phyloP scores from a whole-genome alignment of 1,140 invertebrate genomes.

The Drosophila baimaii region DNA sequence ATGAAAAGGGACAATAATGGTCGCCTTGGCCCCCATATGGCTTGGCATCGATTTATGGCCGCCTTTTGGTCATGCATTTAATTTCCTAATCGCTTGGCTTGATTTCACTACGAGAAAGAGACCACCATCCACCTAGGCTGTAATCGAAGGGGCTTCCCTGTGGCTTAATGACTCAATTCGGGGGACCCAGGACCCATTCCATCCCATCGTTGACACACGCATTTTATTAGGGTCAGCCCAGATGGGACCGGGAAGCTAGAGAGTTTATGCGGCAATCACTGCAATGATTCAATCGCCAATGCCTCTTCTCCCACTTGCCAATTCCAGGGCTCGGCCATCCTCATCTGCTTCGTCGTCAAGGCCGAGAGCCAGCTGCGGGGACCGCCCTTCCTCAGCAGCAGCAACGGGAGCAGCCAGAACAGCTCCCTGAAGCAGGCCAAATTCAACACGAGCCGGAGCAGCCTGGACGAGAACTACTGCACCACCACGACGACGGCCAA shows the following conservation, averaged over 20 bases:
- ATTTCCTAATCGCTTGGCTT: constrained; percentile 43
- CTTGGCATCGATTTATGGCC: constrained; percentile 61
- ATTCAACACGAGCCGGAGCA: constrained; percentile 76
- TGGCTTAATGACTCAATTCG: constrained; percentile 37
- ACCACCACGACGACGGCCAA: constrained; percentile 76
- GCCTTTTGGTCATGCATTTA: constrained; percentile 31
- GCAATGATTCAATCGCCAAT: constrained; percentile 19
- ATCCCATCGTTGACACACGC: constrained; percentile 30
- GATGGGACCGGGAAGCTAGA: constrained; percentile 1
- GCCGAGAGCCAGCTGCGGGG: constrained; percentile 82
- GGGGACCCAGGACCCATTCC: constrained; percentile 11
- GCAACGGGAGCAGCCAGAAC: constrained; percentile 64
- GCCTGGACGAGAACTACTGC: constrained; percentile 84
- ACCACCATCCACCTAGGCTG: neutral
- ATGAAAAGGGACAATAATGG: constrained; percentile 35
- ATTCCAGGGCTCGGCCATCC: constrained; percentile 85
- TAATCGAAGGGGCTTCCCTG: constrained; percentile 28
- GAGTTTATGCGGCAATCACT: constrained; percentile 28
- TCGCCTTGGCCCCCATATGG: constrained; percentile 17
- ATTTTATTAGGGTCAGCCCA: constrained; percentile 52
- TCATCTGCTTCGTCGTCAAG: constrained; percentile 85
- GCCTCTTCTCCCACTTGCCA: constrained; percentile 7
- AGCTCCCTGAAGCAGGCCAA: constrained; percentile 75
- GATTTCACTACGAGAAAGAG: constrained; percentile 3
- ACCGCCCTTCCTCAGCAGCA: constrained; percentile 64